Conservation (phyloP, 2,113 vertebrate genomes). For the Cyprichromis sp. region DNA sequence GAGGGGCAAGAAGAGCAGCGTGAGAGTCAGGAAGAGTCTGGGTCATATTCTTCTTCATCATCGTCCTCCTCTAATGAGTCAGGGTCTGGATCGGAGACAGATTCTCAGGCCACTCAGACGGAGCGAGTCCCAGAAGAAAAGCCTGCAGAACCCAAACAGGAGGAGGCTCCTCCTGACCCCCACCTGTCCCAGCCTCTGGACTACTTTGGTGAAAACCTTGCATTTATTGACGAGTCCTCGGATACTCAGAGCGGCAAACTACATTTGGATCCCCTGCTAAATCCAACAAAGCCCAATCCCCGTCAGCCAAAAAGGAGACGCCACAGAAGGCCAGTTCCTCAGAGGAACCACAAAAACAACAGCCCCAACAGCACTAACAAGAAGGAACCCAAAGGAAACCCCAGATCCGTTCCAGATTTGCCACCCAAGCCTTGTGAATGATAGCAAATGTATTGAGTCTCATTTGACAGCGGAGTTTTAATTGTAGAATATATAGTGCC, state of each 20-base stretch:
- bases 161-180: constrained; percentile 10
- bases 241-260: constrained; percentile 78
- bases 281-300: constrained; percentile 14
- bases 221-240: constrained; percentile 86
- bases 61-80: constrained; percentile 63
- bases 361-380: not conserved
- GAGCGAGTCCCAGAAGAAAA: constrained; percentile 59
- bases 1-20: constrained; percentile 17
- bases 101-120: constrained; percentile 64
- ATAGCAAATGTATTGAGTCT: not conserved
- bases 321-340: constrained; percentile 38
- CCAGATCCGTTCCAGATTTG: constrained; percentile 21
- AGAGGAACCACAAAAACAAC: constrained; percentile 33
- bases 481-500: not conserved
- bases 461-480: not conserved
- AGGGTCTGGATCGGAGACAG: constrained; percentile 52
- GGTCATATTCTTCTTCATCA: constrained; percentile 52
- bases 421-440: constrained; percentile 28
- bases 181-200: constrained; percentile 73
- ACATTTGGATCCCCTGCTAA: constrained; percentile 57
- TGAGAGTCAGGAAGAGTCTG: constrained; percentile 43
- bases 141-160: not conserved
- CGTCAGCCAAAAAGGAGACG: constrained; percentile 60
- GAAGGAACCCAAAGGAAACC: constrained; percentile 53
- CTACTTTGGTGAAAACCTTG: constrained; percentile 84